These are phyloP conservation scores for Bursaphelenchus mucronatus DNA, from an alignment of 1,140 invertebrate species.

Conservation along the genomic window DNA sequence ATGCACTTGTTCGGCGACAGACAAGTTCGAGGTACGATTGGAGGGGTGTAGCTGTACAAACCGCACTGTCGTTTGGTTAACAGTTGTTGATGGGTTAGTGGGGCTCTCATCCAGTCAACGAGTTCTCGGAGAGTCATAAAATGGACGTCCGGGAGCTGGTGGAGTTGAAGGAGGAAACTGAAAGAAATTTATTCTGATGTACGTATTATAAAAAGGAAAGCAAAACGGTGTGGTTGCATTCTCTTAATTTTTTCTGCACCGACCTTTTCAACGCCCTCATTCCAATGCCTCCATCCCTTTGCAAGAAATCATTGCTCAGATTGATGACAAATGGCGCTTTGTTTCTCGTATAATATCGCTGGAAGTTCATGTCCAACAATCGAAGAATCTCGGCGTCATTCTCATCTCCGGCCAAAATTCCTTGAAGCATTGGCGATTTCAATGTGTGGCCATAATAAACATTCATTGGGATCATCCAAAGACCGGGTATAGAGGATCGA, in stretches of 20 bases:
- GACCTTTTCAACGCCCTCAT: slow-evolving; percentile 32
- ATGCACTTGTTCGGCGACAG: slow-evolving; percentile 38
- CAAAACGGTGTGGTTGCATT: slow-evolving; percentile 14
- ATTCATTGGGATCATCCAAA: slow-evolving; percentile 35
- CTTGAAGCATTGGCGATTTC: slow-evolving; percentile 33
- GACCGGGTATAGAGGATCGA: slow-evolving; percentile 24
- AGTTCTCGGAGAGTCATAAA: slow-evolving; percentile 42
- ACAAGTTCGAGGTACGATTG: slow-evolving; percentile 4
- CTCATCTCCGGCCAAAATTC: slow-evolving; percentile 14
- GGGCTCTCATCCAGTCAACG: slow-evolving; percentile 48
- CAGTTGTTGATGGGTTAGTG: slow-evolving; percentile 29
- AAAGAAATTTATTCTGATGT: neutral
- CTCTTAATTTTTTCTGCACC: neutral
- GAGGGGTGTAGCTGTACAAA: slow-evolving; percentile 8
- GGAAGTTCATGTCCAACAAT: slow-evolving; percentile 33
- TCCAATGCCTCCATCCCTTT: slow-evolving; percentile 20
- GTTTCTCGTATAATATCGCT: slow-evolving; percentile 39
- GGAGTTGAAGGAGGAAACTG: slow-evolving; percentile 32
- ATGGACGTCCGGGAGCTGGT: slow-evolving; percentile 43
- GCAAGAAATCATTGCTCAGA: slow-evolving; percentile 48
- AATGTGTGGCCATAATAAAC: slow-evolving; percentile 7
- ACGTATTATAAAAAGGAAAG: neutral
- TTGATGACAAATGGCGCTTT: slow-evolving; percentile 44
- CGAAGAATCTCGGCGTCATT: slow-evolving; percentile 25
- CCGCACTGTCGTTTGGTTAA: neutral